Evolutionary conservation across 2,113 vertebrate species (phyloP).

Genomic region (Ammospiza nelsoni): DNA sequence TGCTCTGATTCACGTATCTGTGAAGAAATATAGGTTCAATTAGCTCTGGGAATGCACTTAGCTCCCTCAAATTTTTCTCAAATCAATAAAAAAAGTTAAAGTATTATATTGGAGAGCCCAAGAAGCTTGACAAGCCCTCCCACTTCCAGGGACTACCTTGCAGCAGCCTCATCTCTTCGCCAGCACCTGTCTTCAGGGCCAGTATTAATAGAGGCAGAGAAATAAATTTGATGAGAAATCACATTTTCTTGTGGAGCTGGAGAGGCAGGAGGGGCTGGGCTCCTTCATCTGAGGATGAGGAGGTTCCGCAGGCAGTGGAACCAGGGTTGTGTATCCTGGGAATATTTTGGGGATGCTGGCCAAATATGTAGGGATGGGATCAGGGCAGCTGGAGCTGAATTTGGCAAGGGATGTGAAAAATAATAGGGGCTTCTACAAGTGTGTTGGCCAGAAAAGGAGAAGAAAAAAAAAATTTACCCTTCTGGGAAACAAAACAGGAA

Average conservation of each 20-base stretch:
- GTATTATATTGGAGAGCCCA: background rate
- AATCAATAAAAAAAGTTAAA: conserved; percentile 27
- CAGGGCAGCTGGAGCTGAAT: background rate
- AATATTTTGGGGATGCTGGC: background rate
- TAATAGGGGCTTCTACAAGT: background rate
- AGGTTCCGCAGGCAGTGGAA: background rate
- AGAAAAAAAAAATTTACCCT: background rate
- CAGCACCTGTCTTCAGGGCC: background rate
- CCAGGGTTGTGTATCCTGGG: background rate
- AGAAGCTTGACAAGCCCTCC: background rate
- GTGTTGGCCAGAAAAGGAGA: background rate
- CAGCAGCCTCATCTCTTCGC: background rate
- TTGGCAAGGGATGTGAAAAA: background rate
- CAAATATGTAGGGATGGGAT: background rate
- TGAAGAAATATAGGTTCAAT: conserved; percentile 42
- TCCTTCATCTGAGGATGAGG: background rate
- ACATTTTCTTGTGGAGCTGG: background rate
- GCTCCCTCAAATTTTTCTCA: conserved; percentile 4
- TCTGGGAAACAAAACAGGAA: background rate
- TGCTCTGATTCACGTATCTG: conserved; percentile 42
- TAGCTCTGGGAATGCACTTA: conserved; percentile 20
- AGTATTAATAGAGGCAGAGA: background rate
- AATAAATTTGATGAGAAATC: background rate
- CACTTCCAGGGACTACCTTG: background rate
- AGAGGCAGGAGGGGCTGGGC: background rate